Base-by-base conservation (phyloP, 2,113 vertebrate species). In the Pagrus major region DNA sequence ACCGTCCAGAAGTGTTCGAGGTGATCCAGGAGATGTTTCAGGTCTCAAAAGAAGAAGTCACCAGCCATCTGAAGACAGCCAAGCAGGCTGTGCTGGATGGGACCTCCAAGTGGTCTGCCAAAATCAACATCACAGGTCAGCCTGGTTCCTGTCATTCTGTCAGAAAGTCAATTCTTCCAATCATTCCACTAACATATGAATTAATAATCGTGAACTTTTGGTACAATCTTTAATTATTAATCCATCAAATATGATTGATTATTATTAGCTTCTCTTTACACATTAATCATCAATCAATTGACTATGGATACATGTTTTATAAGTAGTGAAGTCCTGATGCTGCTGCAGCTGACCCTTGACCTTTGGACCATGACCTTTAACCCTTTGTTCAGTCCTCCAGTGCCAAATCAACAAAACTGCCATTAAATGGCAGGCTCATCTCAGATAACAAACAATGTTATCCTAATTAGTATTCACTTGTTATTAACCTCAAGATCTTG, bases 31-130 rank as follows among this genome's bases (percentile, higher is more conserved):
- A 98, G 91, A 97, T 98, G 96, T 99, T 99, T 88, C 94, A 96
- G 58, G 88, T 98, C 86, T 94, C 96, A 31, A 98, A 97, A 86
- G 98, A 98, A 83, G 97, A 99, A 73, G 97, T 98, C 81, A 88
- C 86, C 35, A 94, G 94, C 18, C 96, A 98, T 54, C 94, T 97
- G 68, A 99, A 98, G 87, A 95, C 95, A 1, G 97, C 97, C 87
- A 99, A 99, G 73, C 98, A 99, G 88, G 97, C 95, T 35, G 97
- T 99, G 60, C 89, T 99, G 60, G 97, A 99, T 25, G 98, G 98
- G 65, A 99, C 97, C 3, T 99, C 98, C 27, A 99, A 99, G 83
- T 99, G 98, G 98, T 99, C 97, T 1, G 98, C 98, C 75, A 99
- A 99, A 93, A 95, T 99, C 91, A 97, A 94, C 82, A 99, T 99